These are phyloP conservation scores for Bombus fervidus DNA, from an alignment of 1,140 invertebrate genomes.

Conservation along the genomic window DNA sequence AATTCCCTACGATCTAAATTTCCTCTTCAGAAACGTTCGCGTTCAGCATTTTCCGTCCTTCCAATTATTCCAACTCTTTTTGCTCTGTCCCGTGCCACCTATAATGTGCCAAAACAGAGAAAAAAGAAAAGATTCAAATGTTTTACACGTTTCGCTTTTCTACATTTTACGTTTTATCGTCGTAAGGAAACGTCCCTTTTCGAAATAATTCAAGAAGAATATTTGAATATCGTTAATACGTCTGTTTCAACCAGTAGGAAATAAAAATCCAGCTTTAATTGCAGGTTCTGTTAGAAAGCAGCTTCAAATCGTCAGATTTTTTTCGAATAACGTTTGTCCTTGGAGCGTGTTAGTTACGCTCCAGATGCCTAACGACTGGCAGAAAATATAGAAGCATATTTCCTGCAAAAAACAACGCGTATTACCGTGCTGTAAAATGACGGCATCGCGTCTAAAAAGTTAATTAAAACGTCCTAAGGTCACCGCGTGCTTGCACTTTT, in stretches of 20 bases:
- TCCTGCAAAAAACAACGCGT: neutral
- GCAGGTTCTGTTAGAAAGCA: neutral
- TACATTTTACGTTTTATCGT: neutral
- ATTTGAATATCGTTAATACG: neutral
- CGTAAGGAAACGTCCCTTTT: neutral
- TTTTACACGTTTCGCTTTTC: neutral
- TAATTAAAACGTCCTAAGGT: conserved; percentile 38
- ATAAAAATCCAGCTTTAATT: neutral
- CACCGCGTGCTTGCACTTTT: neutral
- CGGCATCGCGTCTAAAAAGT: conserved; percentile 13
- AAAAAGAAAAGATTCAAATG: neutral
- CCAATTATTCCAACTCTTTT: neutral
- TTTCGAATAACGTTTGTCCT: neutral
- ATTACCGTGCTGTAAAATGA: neutral
- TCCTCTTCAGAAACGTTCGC: neutral
- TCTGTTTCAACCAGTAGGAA: no score
- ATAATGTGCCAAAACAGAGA: neutral
- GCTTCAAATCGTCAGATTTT: neutral
- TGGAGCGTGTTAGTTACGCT: neutral
- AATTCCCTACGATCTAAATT: conserved; percentile 19
- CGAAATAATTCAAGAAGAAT: neutral
- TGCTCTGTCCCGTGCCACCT: neutral
- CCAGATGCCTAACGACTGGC: neutral
- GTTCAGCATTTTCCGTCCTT: neutral
- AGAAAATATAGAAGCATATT: neutral